Conservation (phyloP, 2,113 vertebrate species). For the Oncorhynchus nerka region DNA sequence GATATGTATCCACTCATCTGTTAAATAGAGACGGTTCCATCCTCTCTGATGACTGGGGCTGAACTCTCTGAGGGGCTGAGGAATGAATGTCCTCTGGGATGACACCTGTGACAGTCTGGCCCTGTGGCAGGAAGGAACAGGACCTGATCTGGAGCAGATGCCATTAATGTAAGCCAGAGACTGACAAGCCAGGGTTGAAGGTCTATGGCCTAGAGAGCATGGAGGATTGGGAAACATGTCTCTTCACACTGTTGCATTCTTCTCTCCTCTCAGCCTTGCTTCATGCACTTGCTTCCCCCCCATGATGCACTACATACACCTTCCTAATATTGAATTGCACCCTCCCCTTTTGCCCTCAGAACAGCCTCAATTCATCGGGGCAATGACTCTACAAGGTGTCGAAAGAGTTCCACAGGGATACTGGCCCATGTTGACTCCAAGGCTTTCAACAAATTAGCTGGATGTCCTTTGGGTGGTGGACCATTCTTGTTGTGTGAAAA, state of each 20-base stretch:
- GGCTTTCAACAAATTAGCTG: no score
- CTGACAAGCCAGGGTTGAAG: neutral
- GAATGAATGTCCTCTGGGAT: neutral
- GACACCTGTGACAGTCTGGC: conserved; percentile 11
- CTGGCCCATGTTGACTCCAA: no score
- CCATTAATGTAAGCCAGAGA: neutral
- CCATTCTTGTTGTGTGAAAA: no score
- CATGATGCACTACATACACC: conserved; percentile 17
- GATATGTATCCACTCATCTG: conserved; percentile 15
- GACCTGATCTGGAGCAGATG: neutral
- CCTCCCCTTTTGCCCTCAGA: no score
- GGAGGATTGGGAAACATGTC: neutral
- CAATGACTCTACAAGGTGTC: no score
- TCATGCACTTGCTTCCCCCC: neutral
- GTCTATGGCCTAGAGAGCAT: neutral
- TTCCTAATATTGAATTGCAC: no score
- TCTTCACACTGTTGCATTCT: neutral
- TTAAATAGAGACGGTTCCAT: conserved; percentile 28
- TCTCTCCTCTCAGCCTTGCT: neutral
- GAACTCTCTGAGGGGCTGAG: neutral
- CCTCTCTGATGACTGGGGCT: conserved; percentile 1
- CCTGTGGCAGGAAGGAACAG: neutral
- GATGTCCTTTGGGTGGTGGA: no score
- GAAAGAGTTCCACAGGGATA: no score
- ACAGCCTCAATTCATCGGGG: no score